Evolutionary conservation across 2,888 invertebrate genomes (phyloP), one percentile per base, ranked within the genome.

Genomic region (Xestia rhomboidea): DNA sequence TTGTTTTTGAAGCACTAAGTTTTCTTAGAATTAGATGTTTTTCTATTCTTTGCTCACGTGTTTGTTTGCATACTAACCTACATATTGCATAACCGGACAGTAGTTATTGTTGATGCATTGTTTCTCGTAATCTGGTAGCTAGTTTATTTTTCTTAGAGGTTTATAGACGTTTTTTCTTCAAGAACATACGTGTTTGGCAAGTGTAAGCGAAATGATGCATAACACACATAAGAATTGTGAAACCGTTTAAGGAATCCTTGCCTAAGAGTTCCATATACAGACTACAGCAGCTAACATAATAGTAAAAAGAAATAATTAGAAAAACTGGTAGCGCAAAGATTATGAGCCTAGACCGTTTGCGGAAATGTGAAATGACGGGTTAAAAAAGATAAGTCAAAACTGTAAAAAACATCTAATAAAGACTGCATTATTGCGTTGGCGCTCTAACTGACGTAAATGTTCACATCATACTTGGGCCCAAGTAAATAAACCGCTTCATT

Each of bases 1-100:
- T 81, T 76, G 76, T 78, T 71, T 85, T 74, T 68, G 68, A 73
- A 76, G 62, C 63, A 85, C 68, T 76, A 64, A 76, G 63, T 73
- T 72, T 85, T 83, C 79, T 77, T 72, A 75, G 76, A 79, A 81
- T 62, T 81, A 21, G 38, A 76, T 80, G 75, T 75, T 77, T 81
- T 77, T 68, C 85, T 76, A 81, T 84, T 78, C 66, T 54, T 68
- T 49, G 69, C 51, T 77, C 41, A 77, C 82, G 74, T 82, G 62
- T 82, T 75, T 75, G 54, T 81, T 84, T 74, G 73, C 85, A 72
- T 74, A 73, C 76, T 83, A 81, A 83, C 83, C 83, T 76, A 75
- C 63, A 70, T 82, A 82, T 67, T 75, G 73, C 75, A 74, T 73
- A 76, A 73, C 51, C 34, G 11, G 51, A 46, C 63, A 85, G 75